Evolutionary conservation across 2,113 vertebrate species (phyloP).

Genomic region (Dryoscopus gambensis): DNA sequence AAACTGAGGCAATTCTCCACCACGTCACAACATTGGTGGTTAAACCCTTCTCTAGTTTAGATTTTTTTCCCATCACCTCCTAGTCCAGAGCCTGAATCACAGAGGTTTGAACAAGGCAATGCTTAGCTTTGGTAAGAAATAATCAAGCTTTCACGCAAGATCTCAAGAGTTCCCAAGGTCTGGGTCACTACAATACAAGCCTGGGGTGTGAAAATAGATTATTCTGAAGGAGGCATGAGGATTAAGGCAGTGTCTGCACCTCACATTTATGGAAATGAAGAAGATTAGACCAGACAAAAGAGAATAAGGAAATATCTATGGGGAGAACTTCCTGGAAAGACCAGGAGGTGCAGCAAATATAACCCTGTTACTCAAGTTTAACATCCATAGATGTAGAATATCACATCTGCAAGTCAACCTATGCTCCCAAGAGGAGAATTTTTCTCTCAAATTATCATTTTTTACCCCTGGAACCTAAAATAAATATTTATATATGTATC

Average conservation of each 20-base stretch:
- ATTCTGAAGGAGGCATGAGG: not conserved
- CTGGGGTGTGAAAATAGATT: not conserved
- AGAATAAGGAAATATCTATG: not conserved
- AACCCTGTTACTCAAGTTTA: not conserved
- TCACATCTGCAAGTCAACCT: not conserved
- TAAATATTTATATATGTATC: fast-evolving
- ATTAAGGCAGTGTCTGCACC: not conserved
- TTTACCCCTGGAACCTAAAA: not conserved
- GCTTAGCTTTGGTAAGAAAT: not conserved
- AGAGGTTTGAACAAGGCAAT: not conserved
- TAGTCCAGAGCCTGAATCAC: not conserved
- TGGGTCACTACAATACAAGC: fast-evolving
- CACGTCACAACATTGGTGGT: fast-evolving
- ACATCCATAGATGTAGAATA: not conserved
- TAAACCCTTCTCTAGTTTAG: not conserved
- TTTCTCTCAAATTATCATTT: not conserved
- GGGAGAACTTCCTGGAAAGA: not conserved
- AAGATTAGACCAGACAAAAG: not conserved
- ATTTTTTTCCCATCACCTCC: not conserved
- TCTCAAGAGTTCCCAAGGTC: not conserved
- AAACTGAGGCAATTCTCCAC: not conserved
- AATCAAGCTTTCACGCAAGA: not conserved
- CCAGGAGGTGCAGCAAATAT: not conserved
- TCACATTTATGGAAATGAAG: not conserved
- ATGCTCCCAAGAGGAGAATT: not conserved